Conservation (phyloP, 1,140 invertebrate species). For the Thaumetopoea pityocampa region DNA sequence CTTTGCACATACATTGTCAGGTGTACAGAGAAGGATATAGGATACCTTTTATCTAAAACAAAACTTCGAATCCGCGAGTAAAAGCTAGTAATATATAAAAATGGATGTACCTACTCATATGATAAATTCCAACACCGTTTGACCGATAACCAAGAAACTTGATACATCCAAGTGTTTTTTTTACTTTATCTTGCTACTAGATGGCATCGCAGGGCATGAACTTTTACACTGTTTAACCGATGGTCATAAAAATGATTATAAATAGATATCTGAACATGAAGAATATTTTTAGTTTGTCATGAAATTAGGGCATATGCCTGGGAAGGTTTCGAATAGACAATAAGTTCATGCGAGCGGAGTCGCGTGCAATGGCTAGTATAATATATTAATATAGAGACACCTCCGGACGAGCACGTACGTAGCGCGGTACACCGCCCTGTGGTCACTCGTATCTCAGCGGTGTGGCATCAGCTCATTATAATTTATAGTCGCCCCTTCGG, state of each 20-base stretch:
- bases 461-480: slow-evolving; percentile 57
- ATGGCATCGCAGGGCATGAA: background rate
- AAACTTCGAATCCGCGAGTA: too few species aligned
- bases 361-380: background rate
- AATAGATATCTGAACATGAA: background rate
- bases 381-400: slow-evolving; percentile 10
- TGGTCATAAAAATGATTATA: background rate
- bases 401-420: slow-evolving; percentile 55
- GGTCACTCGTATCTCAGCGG: slow-evolving; percentile 41
- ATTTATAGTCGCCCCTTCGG: slow-evolving; percentile 55
- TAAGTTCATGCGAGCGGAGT: too few species aligned
- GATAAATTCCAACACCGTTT: too few species aligned
- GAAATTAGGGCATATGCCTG: background rate
- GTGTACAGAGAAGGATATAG: too few species aligned
- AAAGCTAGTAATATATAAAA: too few species aligned
- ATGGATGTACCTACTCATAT: too few species aligned
- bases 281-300: background rate
- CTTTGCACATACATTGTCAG: too few species aligned
- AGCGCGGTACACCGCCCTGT: slow-evolving; percentile 37
- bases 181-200: slow-evolving; percentile 2
- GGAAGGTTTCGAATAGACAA: background rate
- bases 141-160: too few species aligned
- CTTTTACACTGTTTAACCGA: background rate
- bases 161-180: too few species aligned
- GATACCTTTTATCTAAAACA: too few species aligned